Conservation (phyloP, 2,113 vertebrate species). For the Uropsilus gracilis region DNA sequence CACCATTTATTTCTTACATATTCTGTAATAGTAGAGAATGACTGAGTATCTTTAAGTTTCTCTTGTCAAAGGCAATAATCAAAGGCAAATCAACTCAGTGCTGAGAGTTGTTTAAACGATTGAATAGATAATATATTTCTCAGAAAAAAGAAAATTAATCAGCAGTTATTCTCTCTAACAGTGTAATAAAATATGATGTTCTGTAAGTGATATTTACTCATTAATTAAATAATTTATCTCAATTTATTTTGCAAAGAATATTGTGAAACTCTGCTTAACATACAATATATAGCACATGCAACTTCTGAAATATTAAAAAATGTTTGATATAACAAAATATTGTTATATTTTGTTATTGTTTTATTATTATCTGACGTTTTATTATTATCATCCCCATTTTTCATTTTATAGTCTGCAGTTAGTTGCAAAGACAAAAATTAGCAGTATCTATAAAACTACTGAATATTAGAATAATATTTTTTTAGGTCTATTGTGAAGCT, state of each 20-base stretch:
- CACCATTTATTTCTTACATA: not conserved
- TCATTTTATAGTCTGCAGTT: not conserved
- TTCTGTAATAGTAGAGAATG: not conserved
- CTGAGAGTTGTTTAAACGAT: not conserved
- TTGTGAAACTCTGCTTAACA: not conserved
- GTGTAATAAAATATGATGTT: not conserved
- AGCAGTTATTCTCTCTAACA: not conserved
- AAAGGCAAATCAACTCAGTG: not conserved
- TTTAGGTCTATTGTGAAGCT: constrained; percentile 13
- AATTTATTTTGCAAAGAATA: not conserved
- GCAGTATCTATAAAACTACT: not conserved
- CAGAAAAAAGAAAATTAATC: not conserved
- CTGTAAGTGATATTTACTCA: not conserved
- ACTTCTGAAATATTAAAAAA: constrained; percentile 1
- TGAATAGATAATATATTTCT: not conserved
- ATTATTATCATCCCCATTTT: not conserved
- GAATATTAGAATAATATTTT: not conserved
- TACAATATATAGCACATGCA: not conserved
- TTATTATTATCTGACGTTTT: not conserved
- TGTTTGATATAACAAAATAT: not conserved
- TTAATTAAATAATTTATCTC: not conserved
- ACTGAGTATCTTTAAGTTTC: not conserved
- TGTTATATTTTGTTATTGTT: no score
- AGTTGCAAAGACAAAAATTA: not conserved
- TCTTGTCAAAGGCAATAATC: not conserved